These are phyloP conservation scores for Galleria mellonella DNA, from an alignment of 1,140 invertebrate genomes.

Conservation along the genomic window DNA sequence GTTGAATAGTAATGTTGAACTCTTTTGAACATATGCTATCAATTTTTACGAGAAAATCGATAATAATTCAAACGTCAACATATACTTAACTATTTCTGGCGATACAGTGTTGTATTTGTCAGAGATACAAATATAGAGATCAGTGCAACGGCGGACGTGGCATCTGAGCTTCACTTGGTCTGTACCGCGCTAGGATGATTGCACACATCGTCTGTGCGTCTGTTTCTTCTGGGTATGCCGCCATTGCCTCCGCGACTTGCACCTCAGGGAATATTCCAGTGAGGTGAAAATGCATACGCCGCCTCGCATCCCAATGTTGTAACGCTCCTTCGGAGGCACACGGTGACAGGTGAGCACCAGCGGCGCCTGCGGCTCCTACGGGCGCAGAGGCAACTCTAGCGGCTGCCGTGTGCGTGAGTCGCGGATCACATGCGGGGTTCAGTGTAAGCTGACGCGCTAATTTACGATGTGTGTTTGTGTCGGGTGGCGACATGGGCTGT, in stretches of 20 bases:
- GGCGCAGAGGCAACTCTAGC: conserved; percentile 86
- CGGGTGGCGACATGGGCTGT: conserved; percentile 12
- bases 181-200: conserved; percentile 79
- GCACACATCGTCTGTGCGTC: conserved; percentile 92
- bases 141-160: conserved; percentile 17
- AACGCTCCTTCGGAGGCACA: conserved; percentile 65
- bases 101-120: not conserved
- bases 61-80: conserved; percentile 29
- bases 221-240: conserved; percentile 88
- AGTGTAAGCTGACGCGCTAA: conserved; percentile 87
- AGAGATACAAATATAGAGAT: not conserved
- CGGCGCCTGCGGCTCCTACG: conserved; percentile 75
- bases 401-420: conserved; percentile 69
- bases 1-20: not conserved
- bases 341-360: conserved; percentile 74
- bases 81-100: conserved; percentile 9
- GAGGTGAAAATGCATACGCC: conserved; percentile 88
- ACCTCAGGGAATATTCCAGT: conserved; percentile 91
- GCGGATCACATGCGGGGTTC: conserved; percentile 85
- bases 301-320: conserved; percentile 79
- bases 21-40: conserved; percentile 26
- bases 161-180: conserved; percentile 50
- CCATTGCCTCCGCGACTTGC: conserved; percentile 89
- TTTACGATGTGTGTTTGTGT: conserved; percentile 84
- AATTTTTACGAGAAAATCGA: conserved; percentile 34